These are phyloP conservation scores for Watsonalla cultraria DNA, from an alignment of 2,888 invertebrate species.

Conservation along the genomic window DNA sequence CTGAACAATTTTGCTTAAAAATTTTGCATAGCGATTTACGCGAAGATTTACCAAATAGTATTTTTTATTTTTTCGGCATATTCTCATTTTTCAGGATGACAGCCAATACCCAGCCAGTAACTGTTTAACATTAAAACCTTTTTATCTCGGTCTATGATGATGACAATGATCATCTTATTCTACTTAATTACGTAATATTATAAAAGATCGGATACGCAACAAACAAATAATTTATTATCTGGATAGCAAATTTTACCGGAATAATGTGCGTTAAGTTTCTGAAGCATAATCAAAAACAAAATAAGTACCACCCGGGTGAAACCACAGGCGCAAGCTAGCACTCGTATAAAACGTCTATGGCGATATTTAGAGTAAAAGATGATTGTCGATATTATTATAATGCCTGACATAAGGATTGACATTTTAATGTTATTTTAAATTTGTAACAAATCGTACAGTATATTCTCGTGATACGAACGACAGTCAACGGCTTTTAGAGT, in stretches of 20 bases:
- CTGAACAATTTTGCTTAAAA: constrained; percentile 5
- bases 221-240: no score
- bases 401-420: no score
- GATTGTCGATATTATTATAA: no score
- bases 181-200: background rate
- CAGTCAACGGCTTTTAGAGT: no score
- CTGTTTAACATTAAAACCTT: background rate
- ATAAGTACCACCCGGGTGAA: no score
- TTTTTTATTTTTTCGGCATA: background rate
- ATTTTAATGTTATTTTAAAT: no score
- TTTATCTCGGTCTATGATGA: background rate
- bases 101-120: background rate
- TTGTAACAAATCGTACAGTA: no score
- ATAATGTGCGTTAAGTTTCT: background rate
- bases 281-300: background rate
- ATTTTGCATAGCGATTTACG: background rate
- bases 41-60: constrained; percentile 8
- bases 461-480: no score
- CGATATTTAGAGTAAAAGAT: no score
- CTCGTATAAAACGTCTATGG: no score
- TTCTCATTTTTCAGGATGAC: background rate
- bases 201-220: no score
- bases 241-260: background rate
- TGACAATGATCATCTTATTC: background rate
- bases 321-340: no score